These are phyloP conservation scores for Melanotaenia nigrans DNA, from an alignment of 2,797 vertebrate genomes.

Conservation along the genomic window DNA sequence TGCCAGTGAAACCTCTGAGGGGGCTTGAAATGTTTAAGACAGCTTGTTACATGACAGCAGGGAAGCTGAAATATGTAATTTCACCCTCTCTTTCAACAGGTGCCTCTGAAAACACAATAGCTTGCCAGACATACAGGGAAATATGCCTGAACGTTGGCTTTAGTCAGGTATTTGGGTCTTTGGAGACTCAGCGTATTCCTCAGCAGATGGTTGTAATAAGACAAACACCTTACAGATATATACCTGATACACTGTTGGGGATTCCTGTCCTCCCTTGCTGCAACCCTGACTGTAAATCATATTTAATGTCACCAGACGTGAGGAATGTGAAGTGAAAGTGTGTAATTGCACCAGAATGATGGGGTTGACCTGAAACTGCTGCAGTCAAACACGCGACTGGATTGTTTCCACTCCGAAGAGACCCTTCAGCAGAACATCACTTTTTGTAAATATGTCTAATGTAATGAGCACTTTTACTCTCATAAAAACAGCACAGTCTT, in stretches of 20 bases:
- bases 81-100: constrained; percentile 65
- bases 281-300: constrained; percentile 59
- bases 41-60: constrained; percentile 36
- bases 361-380: constrained; percentile 55
- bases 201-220: constrained; percentile 59
- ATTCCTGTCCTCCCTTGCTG: constrained; percentile 53
- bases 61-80: constrained; percentile 62
- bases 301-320: constrained; percentile 63
- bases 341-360: constrained; percentile 64
- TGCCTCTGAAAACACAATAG: constrained; percentile 51
- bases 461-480: background rate
- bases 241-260: constrained; percentile 61
- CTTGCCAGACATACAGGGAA: constrained; percentile 53
- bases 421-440: constrained; percentile 1
- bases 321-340: constrained; percentile 58
- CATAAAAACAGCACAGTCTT: background rate
- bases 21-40: constrained; percentile 33
- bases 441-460: background rate
- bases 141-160: constrained; percentile 46
- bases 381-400: constrained; percentile 26
- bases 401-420: constrained; percentile 29
- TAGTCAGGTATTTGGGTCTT: constrained; percentile 44
- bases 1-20: constrained; percentile 33
- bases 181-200: constrained; percentile 49
- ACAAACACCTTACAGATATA: constrained; percentile 54